These are phyloP conservation scores for Nannoperca australis DNA, from an alignment of 2,797 vertebrate genomes.

Conservation along the genomic window DNA sequence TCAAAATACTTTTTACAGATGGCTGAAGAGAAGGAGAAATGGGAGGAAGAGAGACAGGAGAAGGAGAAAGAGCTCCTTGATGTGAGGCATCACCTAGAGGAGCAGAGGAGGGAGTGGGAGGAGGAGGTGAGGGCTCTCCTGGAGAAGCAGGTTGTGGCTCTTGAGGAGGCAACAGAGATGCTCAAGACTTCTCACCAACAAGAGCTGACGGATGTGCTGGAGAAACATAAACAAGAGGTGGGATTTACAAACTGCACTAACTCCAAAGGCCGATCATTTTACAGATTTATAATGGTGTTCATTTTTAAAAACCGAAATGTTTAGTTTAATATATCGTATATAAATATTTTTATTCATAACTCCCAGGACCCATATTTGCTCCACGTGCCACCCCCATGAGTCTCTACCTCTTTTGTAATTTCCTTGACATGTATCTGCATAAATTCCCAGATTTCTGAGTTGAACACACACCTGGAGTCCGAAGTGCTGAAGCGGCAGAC, in stretches of 20 bases:
- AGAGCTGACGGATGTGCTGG: conserved; percentile 71
- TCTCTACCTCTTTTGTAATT: background rate
- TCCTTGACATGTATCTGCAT: conserved; percentile 11
- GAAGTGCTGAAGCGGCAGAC: conserved; percentile 70
- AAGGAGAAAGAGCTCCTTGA: conserved; percentile 77
- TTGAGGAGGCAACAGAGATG: conserved; percentile 69
- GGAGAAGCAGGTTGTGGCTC: conserved; percentile 70
- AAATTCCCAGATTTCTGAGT: conserved; percentile 80
- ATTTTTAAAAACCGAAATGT: background rate
- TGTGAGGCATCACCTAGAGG: conserved; percentile 69
- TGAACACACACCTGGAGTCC: conserved; percentile 76
- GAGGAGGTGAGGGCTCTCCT: conserved; percentile 71
- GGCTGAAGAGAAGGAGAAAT: conserved; percentile 81
- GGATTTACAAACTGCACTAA: background rate
- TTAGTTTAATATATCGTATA: background rate
- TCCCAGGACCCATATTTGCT: background rate
- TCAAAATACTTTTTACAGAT: conserved; percentile 60
- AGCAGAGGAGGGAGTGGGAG: conserved; percentile 70
- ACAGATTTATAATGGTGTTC: background rate
- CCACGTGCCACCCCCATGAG: background rate
- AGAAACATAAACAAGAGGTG: conserved; percentile 81
- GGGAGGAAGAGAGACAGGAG: conserved; percentile 81
- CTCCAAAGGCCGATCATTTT: background rate
- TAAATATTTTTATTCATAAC: background rate
- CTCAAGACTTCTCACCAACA: conserved; percentile 68